phyloP scores from a whole-genome alignment of 2,113 vertebrate genomes.

The Prochilodus magdalenae region DNA sequence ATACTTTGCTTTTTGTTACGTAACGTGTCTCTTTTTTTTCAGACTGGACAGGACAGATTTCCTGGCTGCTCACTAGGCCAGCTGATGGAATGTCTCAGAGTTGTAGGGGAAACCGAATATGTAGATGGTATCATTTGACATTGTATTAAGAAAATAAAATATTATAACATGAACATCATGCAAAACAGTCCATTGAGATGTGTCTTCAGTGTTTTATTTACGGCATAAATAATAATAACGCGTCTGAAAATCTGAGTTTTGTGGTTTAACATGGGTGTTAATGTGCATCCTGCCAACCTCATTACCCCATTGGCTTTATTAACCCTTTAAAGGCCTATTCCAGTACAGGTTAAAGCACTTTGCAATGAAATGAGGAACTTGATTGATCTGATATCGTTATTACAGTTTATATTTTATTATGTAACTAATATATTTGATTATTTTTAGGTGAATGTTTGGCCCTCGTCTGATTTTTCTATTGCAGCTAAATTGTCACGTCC shows the following conservation, averaged over 20 bases:
- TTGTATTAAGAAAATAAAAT: background rate
- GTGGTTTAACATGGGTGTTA: background rate
- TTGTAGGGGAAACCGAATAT: background rate
- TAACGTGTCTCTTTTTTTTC: background rate
- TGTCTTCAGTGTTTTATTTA: background rate
- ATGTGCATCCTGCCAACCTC: background rate
- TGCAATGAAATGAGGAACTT: no score
- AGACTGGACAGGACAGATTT: background rate
- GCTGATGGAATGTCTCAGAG: slow-evolving; percentile 2
- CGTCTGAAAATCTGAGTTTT: no score
- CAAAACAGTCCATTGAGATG: background rate
- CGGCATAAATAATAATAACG: background rate
- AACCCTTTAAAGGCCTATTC: no score
- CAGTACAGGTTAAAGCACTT: no score
- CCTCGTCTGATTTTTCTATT: no score
- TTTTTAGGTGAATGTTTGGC: no score
- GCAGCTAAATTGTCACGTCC: no score
- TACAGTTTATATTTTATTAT: no score
- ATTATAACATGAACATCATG: slow-evolving; percentile 11
- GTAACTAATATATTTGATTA: no score
- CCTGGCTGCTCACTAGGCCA: background rate
- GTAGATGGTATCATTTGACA: background rate
- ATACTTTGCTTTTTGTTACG: background rate
- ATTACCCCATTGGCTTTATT: no score
- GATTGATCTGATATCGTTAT: no score